Conservation (phyloP, 2,888 invertebrate species). For the Nomada ruficornis region DNA sequence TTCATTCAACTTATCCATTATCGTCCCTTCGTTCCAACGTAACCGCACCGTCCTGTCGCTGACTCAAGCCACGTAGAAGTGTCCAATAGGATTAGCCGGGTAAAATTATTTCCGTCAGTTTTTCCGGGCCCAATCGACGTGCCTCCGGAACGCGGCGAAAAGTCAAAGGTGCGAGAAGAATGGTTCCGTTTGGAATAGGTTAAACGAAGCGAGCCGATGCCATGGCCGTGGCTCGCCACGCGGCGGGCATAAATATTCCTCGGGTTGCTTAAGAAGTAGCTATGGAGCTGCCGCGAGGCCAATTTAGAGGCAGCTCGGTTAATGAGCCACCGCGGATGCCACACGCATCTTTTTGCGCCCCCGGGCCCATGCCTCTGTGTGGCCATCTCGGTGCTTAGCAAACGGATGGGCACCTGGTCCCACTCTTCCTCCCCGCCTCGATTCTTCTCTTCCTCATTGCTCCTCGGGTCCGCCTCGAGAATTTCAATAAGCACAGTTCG, state of each 20-base stretch:
- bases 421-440: conserved; percentile 26
- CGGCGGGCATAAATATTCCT: conserved; percentile 82
- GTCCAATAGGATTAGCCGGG: not conserved
- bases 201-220: conserved; percentile 42
- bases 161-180: conserved; percentile 52
- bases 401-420: conserved; percentile 74
- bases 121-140: not conserved
- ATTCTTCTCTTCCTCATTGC: not conserved
- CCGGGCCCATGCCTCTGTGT: conserved; percentile 76
- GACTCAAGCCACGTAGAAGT: too few species aligned
- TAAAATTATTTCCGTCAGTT: conserved; percentile 18
- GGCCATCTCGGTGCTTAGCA: conserved; percentile 75
- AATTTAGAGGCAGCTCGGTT: conserved; percentile 83
- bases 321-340: conserved; percentile 83
- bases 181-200: conserved; percentile 43
- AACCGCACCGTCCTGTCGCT: too few species aligned
- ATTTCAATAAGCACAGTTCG: conserved; percentile 44
- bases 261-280: conserved; percentile 76
- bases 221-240: conserved; percentile 71
- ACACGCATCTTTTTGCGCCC: conserved; percentile 82
- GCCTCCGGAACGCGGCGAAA: not conserved
- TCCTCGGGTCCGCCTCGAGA: conserved; percentile 5
- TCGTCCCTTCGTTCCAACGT: too few species aligned
- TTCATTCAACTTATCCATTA: too few species aligned
- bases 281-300: conserved; percentile 80